Percentiles rank a stretch among this genome's conserved stretches.
Conservation (phyloP, 2,888 invertebrate species). For the Campoplex capitator region DNA sequence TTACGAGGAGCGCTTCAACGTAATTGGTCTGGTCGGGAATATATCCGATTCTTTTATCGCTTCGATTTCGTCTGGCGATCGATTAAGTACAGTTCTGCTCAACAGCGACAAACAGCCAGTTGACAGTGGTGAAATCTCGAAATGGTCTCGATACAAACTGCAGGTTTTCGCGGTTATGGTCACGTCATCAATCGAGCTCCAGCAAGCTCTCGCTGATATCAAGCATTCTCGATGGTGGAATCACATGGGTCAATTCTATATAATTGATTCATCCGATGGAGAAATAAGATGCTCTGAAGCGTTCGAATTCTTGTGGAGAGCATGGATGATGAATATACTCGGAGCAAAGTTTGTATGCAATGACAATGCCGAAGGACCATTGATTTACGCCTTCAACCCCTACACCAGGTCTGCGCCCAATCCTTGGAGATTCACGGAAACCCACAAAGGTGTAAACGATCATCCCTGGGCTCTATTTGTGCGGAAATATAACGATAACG, state of each 20-base stretch:
- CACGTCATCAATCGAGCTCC: not conserved
- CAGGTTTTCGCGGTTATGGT: conserved; percentile 29
- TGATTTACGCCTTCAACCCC: conserved; percentile 71
- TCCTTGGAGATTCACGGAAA: conserved; percentile 59
- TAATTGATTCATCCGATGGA: conserved; percentile 49
- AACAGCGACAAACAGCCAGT: not conserved
- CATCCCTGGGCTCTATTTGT: conserved; percentile 49
- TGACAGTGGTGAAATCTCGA: not conserved
- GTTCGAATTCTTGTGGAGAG: conserved; percentile 50
- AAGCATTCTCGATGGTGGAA: conserved; percentile 71
- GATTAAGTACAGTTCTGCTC: conserved; percentile 5
- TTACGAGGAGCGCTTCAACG: not conserved
- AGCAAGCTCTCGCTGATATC: not conserved
- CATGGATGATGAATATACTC: conserved; percentile 69
- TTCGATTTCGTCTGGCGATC: not conserved
- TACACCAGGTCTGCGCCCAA: conserved; percentile 61
- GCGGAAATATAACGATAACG: not conserved
- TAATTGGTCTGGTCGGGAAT: conserved; percentile 30
- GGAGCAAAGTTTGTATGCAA: conserved; percentile 65
- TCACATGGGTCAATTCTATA: conserved; percentile 56
- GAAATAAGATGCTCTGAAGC: conserved; percentile 61
- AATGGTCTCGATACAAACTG: not conserved
- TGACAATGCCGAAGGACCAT: conserved; percentile 25
- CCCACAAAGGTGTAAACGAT: not conserved
- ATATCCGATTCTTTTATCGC: not conserved